Percentiles rank a stretch among this genome's conserved stretches.
Evolutionary conservation across 1,140 invertebrate genomes (phyloP).

Genomic region (Zaprionus davidi): DNA sequence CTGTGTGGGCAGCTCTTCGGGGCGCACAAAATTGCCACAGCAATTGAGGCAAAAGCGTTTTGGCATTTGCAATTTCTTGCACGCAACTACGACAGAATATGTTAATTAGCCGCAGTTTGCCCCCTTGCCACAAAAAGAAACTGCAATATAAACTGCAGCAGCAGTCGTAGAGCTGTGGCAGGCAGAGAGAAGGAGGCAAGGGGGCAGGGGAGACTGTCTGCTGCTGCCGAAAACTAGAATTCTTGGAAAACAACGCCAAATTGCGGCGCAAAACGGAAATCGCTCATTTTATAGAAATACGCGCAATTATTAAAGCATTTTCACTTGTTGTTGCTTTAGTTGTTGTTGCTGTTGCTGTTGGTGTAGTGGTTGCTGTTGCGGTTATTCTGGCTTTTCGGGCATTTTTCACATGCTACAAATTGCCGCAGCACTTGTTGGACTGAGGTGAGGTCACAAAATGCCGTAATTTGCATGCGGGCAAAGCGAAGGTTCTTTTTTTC

Average conservation of each 20-base stretch:
- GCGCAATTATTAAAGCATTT: constrained; percentile 80
- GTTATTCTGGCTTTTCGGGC: constrained; percentile 19
- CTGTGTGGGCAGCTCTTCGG: constrained; percentile 29
- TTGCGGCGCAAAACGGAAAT: constrained; percentile 73
- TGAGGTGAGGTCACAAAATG: constrained; percentile 62
- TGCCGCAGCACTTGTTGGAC: constrained; percentile 21
- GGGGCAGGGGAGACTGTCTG: not conserved
- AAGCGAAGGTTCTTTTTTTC: constrained; percentile 55
- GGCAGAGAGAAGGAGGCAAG: not conserved
- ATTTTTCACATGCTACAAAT: constrained; percentile 77
- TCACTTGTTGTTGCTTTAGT: constrained; percentile 67
- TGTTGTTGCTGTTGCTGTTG: not conserved
- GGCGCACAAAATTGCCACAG: constrained; percentile 57
- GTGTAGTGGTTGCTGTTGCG: not conserved
- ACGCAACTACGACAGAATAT: constrained; percentile 76
- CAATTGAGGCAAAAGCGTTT: constrained; percentile 72
- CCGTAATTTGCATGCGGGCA: constrained; percentile 62
- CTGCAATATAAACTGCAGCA: constrained; percentile 44
- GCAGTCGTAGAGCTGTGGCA: constrained; percentile 3
- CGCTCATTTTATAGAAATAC: constrained; percentile 76
- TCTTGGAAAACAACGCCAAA: constrained; percentile 50
- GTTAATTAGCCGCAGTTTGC: constrained; percentile 61
- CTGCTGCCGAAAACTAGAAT: constrained; percentile 30
- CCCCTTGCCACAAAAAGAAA: not conserved
- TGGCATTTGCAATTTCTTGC: constrained; percentile 80